Base-by-base conservation (phyloP, 2,113 vertebrate species). In the Calidris pygmaea region DNA sequence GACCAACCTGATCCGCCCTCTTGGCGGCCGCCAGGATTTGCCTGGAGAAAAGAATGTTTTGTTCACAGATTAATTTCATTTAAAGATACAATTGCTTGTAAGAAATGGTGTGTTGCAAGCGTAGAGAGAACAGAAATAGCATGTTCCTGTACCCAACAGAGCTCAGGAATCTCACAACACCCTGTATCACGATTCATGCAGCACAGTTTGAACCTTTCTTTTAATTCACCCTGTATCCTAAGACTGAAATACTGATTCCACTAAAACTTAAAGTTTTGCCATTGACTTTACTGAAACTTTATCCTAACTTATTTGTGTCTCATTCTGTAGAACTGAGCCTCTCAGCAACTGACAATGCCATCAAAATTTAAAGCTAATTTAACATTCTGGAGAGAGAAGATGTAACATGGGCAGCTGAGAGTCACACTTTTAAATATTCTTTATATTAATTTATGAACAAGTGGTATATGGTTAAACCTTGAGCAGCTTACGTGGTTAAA, bases 1-100 rank as follows among this genome's bases (percentile, higher is more conserved):
- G 99, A 1, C 99, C 99, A 9, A 99, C 97, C 95, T 98, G 98
- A 53, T 99, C 98, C 0, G 99, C 99, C 89, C 99, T 98, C 97
- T 99, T 99, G 29, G 98, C 99, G 13, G 99, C 99, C 3, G 99
- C 99, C 47, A 99, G 98, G 93, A 99, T 97, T 23, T 99, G 99
- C 96, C 99, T 99, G 98, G 34, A 45, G 80, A 85, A 32, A 89
- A 80, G 52, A 96, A 87, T 2, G 56, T 1, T 6, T 16, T 55
- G 85, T 14, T 63, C 29, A 53, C 2, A 14, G 22, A 29, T 8
- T 8, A 21, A 18, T 62, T 39, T 9, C 39, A 29, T 29, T 39
- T 11, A 9, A 45, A 29, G 4, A 21, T 0, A 3, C 6, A 13
- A 66, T 14, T n/a, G 70, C 78, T 18, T 6, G 18, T 41, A 14